Percentiles rank a stretch among this genome's conserved stretches.
phyloP scores from a whole-genome alignment of 2,888 invertebrate species.

The Rotaria magnacalcarata region DNA sequence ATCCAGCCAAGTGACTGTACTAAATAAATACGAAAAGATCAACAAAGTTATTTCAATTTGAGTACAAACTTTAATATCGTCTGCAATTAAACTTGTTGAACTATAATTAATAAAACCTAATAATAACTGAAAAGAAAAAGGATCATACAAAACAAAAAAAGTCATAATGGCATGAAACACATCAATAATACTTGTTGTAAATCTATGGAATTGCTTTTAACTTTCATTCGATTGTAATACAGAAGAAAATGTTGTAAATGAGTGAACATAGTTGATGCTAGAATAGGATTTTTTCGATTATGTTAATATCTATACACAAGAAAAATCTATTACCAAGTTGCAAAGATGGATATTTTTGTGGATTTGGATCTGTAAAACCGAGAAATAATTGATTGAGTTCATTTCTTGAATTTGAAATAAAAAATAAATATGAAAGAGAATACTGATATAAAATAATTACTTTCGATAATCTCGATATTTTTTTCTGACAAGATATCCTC shows the following conservation, averaged over 20 bases:
- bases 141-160: not conserved
- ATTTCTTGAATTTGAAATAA: not conserved
- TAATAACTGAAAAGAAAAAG: not conserved
- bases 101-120: not conserved
- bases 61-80: constrained; percentile 3
- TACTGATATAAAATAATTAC: not conserved
- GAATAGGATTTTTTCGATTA: not conserved
- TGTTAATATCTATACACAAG: not conserved
- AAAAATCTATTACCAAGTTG: not conserved
- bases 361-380: not conserved
- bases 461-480: constrained; percentile 8
- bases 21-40: not conserved
- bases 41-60: not conserved
- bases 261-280: not conserved
- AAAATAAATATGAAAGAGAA: not conserved
- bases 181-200: not conserved
- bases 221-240: constrained; percentile 1
- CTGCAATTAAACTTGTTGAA: not conserved
- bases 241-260: constrained; percentile 28
- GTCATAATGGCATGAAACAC: too few species aligned
- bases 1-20: not conserved
- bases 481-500: constrained; percentile 21
- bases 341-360: not conserved
- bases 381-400: not conserved
- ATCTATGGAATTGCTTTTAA: not conserved